Percentiles rank a stretch among this genome's conserved stretches.
phyloP scores from a whole-genome alignment of 2,888 invertebrate genomes.

The Eumerus sabulonum region DNA sequence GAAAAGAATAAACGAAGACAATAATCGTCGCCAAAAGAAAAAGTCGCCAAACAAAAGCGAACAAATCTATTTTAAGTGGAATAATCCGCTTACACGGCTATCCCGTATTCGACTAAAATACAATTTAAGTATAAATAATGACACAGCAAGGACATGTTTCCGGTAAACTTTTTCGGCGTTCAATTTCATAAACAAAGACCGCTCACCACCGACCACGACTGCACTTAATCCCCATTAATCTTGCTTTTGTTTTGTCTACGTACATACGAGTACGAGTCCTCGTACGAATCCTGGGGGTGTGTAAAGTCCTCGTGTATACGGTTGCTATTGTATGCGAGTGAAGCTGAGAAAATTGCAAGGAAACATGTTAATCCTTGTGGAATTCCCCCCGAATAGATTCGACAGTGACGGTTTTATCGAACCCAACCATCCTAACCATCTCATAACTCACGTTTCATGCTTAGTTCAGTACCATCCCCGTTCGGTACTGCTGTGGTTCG shows the following conservation, averaged over 20 bases:
- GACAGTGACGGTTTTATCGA: no score
- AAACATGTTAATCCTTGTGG: slow-evolving; percentile 64
- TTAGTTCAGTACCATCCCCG: not conserved
- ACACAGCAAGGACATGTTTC: slow-evolving; percentile 32
- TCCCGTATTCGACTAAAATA: slow-evolving; percentile 64
- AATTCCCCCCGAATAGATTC: slow-evolving; percentile 1
- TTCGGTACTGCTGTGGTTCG: slow-evolving; percentile 15
- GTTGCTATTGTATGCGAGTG: slow-evolving; percentile 20
- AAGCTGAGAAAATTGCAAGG: slow-evolving; percentile 61
- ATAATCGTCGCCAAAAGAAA: slow-evolving; percentile 20
- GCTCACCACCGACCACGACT: slow-evolving; percentile 60
- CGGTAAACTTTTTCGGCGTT: slow-evolving; percentile 15
- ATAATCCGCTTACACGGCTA: slow-evolving; percentile 65
- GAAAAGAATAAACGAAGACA: slow-evolving; percentile 1
- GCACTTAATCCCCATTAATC: slow-evolving; percentile 69
- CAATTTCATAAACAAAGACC: slow-evolving; percentile 62
- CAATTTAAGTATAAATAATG: slow-evolving; percentile 68
- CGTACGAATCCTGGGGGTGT: not conserved
- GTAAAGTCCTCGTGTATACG: not conserved
- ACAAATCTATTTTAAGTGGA: slow-evolving; percentile 69
- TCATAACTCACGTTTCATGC: slow-evolving; percentile 52
- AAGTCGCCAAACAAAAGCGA: slow-evolving; percentile 55
- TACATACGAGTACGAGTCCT: not conserved
- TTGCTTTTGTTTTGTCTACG: slow-evolving; percentile 51
- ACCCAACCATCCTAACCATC: slow-evolving; percentile 55